phyloP scores from a whole-genome alignment of 2,113 vertebrate species.

The Phylloscopus whistleri region DNA sequence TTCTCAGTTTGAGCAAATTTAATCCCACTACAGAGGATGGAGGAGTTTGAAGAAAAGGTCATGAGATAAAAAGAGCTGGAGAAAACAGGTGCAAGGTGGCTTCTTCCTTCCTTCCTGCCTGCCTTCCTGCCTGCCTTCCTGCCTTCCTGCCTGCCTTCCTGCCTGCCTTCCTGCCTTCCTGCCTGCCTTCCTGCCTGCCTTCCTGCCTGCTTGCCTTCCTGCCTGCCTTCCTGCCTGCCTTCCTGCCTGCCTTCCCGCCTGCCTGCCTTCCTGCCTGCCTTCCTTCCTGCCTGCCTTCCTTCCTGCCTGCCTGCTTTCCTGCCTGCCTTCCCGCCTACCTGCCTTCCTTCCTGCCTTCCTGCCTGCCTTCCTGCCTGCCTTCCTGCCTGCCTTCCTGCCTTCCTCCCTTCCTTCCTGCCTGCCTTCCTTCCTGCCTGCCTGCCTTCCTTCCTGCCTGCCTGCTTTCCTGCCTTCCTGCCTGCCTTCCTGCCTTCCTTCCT shows the following conservation, averaged over 20 bases:
- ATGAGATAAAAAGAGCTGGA: neutral
- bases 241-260: too few relatives aligned
- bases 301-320: accelerated
- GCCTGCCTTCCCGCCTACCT: too few relatives aligned
- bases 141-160: neutral
- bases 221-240: neutral
- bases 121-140: neutral
- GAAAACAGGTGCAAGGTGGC: neutral
- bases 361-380: neutral
- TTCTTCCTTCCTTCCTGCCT: neutral
- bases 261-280: accelerated
- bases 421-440: too few relatives aligned
- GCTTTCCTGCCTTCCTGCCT: neutral
- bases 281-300: neutral
- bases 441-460: accelerated
- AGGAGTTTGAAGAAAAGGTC: neutral
- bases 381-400: too few relatives aligned
- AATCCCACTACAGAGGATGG: neutral
- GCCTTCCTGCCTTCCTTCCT: accelerated
- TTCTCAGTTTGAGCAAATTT: neutral
- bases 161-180: accelerated
- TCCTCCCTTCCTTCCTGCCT: accelerated
- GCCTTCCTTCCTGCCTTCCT: neutral
- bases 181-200: neutral
- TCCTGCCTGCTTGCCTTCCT: accelerated